These are phyloP conservation scores for Fabriciana adippe DNA, from an alignment of 2,888 invertebrate genomes.

Conservation along the genomic window DNA sequence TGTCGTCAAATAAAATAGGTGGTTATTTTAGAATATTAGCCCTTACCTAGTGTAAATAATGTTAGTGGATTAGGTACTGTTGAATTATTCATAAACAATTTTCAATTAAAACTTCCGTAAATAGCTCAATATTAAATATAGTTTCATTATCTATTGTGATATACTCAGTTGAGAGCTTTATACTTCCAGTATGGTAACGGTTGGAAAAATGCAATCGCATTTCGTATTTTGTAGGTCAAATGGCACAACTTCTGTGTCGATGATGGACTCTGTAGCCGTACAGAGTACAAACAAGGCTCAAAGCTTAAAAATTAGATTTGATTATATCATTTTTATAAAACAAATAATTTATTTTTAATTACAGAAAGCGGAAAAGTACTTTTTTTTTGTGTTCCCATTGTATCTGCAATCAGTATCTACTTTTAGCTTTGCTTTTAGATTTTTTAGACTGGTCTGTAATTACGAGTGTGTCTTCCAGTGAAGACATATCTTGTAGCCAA, in stretches of 20 bases:
- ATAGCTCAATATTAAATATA: not conserved
- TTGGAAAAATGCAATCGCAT: constrained; percentile 16
- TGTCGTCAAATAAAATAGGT: no score
- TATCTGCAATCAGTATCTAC: no score
- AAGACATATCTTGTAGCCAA: no score
- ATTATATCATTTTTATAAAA: not conserved
- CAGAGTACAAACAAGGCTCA: constrained; percentile 5
- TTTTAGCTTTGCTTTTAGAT: no score
- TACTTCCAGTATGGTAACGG: not conserved
- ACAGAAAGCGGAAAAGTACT: no score
- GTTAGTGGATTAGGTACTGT: no score
- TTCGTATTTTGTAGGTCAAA: constrained; percentile 23
- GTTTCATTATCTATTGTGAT: constrained; percentile 11
- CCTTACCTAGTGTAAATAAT: no score
- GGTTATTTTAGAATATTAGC: no score
- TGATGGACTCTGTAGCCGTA: constrained; percentile 14
- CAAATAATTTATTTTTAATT: no score
- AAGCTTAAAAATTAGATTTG: constrained; percentile 15
- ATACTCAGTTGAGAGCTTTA: constrained; percentile 1
- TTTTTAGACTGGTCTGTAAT: no score
- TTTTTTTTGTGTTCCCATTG: no score
- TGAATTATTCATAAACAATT: not conserved
- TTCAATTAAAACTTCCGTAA: not conserved
- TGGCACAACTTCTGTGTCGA: constrained; percentile 16
- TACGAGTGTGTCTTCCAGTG: no score